Evolutionary conservation across 2,797 vertebrate genomes (phyloP), one percentile per base, ranked within the genome.

Genomic region (Acridotheres tristis): DNA sequence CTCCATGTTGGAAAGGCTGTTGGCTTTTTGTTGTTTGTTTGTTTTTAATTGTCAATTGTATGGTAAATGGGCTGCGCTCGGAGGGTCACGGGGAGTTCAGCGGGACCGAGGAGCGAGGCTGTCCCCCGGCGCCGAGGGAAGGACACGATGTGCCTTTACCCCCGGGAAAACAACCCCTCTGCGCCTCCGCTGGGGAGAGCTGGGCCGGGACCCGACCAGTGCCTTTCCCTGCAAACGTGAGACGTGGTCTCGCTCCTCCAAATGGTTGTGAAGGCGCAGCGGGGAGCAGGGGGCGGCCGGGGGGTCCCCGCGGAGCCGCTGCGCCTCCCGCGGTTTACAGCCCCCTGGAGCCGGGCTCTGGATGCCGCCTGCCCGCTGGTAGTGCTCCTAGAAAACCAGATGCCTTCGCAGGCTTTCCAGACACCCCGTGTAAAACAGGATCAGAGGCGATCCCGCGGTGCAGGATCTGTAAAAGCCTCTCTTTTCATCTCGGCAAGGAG

Each of bases 31-130:
- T 94, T 96, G 93, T 75, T 92, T 98, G 97, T 98, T 98, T 98
- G 98, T 98, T 98, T 96, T 97, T 97, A 98, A 97, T 98, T 98
- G 96, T 96, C 97, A 97, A 83, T 97, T 97, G 97, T 97, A 80
- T 97, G 97, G 96, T 97, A 96, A 97, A 97, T 96, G 95, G 96
- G 96, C 97, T 97, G 95, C 95, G 80, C 96, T 94, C 89, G 13
- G 81, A 94, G 97, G 97, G 98, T 98, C 98, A 98, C 88, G 19
- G 79, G 89, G 94, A 98, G 98, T 98, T 98, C 98, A 98, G 95
- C 62, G 93, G 94, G 94, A 94, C 72, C 77, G 59, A 89, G 85
- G 25, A 95, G 62, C 53, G 38, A 40, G 69, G 38, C 58, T 73
- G 47, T 69, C 59, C 73, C n/a, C 18, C 36, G 68, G 75, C 78